Evolutionary conservation across 2,113 vertebrate species (phyloP).

Genomic region (Taxidea taxus): DNA sequence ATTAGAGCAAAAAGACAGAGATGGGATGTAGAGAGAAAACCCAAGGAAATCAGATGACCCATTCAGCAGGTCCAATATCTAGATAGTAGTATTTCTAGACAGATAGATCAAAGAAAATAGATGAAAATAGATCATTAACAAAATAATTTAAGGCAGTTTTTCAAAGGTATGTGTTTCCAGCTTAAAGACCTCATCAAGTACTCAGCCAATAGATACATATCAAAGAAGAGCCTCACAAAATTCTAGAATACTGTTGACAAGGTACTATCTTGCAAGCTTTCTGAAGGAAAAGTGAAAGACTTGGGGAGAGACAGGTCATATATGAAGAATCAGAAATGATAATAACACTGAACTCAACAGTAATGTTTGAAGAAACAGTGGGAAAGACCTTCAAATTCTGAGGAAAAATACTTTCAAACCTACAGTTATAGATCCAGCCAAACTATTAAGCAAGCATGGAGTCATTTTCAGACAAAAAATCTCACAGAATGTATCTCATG

Average conservation of each 20-base stretch:
- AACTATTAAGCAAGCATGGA: background rate
- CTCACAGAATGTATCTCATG: background rate
- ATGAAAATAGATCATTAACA: background rate
- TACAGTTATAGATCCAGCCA: background rate
- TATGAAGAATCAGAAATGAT: background rate
- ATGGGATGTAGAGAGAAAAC: background rate
- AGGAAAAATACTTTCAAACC: background rate
- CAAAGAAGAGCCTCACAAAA: background rate
- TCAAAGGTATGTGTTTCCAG: background rate
- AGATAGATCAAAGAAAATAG: background rate
- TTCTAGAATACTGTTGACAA: conserved; percentile 1
- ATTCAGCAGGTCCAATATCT: background rate
- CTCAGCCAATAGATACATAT: background rate
- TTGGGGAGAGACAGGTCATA: background rate
- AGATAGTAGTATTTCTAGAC: background rate
- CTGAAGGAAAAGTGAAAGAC: background rate
- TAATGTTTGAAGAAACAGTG: background rate
- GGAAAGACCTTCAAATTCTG: conserved; percentile 21
- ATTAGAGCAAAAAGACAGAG: background rate
- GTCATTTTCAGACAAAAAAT: background rate
- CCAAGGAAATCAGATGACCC: background rate
- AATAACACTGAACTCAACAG: background rate
- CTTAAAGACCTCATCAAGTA: background rate
- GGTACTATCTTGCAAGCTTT: background rate
- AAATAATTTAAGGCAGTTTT: conserved; percentile 11